Conservation (phyloP, 2,113 vertebrate genomes). For the Synodontis membranacea region DNA sequence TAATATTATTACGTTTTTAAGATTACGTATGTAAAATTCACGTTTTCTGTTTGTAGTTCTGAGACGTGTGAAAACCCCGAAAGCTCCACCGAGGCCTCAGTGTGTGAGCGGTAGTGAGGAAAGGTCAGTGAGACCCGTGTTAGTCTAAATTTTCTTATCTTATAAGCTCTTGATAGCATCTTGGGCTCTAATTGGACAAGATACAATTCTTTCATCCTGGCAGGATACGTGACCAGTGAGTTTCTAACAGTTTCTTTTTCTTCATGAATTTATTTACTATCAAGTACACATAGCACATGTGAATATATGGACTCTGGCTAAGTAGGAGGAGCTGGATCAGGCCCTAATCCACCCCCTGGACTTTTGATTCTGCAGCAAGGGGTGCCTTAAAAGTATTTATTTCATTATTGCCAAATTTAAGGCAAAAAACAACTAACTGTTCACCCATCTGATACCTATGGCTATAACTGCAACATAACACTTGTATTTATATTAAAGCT, state of each 20-base stretch:
- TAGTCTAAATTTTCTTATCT: neutral
- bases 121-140: conserved; percentile 54
- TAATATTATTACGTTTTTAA: neutral
- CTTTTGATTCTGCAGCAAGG: neutral
- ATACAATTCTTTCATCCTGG: neutral
- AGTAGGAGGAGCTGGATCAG: neutral
- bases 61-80: conserved; percentile 69
- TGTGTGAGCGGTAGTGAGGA: conserved; percentile 61
- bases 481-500: neutral
- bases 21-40: neutral
- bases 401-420: neutral
- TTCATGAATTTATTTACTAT: neutral
- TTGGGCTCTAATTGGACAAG: neutral
- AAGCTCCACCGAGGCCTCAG: conserved; percentile 51
- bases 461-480: neutral
- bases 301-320: neutral
- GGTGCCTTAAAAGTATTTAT: neutral
- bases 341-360: neutral
- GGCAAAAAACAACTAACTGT: neutral
- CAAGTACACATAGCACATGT: neutral
- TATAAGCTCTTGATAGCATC: neutral
- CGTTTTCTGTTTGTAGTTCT: conserved; percentile 63
- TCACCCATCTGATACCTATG: neutral
- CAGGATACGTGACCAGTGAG: neutral
- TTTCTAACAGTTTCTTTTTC: neutral